Evolutionary conservation across 2,888 invertebrate species (phyloP), one percentile per base, ranked within the genome.

Genomic region (Athalia cordata): DNA sequence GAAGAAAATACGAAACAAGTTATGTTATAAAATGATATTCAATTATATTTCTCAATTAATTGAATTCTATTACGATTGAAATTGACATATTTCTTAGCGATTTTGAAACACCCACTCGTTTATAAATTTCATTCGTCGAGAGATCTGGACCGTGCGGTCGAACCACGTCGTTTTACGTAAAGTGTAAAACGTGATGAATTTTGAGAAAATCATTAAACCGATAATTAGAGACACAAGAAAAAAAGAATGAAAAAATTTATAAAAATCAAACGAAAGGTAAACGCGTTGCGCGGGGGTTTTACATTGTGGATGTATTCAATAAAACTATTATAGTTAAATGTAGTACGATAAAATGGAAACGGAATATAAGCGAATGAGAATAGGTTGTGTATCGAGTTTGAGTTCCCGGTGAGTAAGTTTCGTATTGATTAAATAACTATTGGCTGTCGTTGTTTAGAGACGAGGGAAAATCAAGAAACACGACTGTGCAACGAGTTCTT

Each of bases 391-490:
- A 11, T 52, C 11, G 11, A 52, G 52, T 52, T 52, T 11, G 11
- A 52, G 52, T 52, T 52, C 11, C 11, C 52, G 52, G 7, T 11
- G 11, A 11, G 52, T 52, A 61, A 15, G 7, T 82, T 83, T 83
- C 81, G 86, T 88, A 89, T 89, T 87, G 88, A 89, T 88, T 86
- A 86, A 88, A 89, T 88, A 88, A 86, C 85, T 83, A 84, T 80
- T 78, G 80, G 80, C 67, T 81, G 81, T 81, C 82, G 68, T 55
- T n/a, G 55, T 68, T 55, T 29, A 62, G 62, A 80, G 78, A 77
- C 68, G n/a, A 57, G 7, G 67, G 45, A 9, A 11, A 7, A 79
- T 74, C 52, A 55, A 59, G 77, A 75, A 75, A 68, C 29, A 77
- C 5, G 57, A 61, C 57, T 4, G 47, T 67, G 9, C 9, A 47